Base-by-base conservation (phyloP, 2,113 vertebrate genomes). In the Neotoma lepida region DNA sequence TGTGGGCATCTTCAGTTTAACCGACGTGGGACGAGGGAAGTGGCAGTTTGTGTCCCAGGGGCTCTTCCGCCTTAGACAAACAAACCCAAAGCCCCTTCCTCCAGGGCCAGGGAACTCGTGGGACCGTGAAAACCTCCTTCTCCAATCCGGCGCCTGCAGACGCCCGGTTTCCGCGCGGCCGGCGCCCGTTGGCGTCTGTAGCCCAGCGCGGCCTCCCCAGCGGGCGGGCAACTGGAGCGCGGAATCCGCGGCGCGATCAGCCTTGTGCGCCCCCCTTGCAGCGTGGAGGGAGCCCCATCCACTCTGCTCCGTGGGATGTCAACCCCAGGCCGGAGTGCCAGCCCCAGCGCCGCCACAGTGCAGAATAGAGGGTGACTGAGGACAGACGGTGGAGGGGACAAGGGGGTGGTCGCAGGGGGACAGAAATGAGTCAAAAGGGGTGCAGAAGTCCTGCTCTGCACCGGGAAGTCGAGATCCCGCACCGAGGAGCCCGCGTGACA, bases 41-140 rank as follows among this genome's bases (percentile, higher is more conserved):
- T 14, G 90, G 88, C 96, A 85, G 94, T 95, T 96, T 90, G 94
- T 66, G 94, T 96, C 96, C 96, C 90, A 68, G 39, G 95, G 95
- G 96, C 24, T 92, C 95, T 89, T 95, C 92, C 86, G 49, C 76
- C 82, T 61, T 28, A 85, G 70, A 88, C 90, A 85, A 51, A 96
- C 95, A 95, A 54, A 80, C 86, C 13, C 94, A 71, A 49, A 22
- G 51, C 87, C 77, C 87, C 28, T 14, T 84, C 81, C 95, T 41
- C 35, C 7, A 2, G 63, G 86, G 94, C 20, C n/a, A 86, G 92
- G 80, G 95, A 85, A 64, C 81, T 88, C 86, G 33, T 68, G 92
- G 87, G 90, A 92, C 93, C 44, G 77, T 90, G 93, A 91, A 94
- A 90, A 56, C 33, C 84, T 51, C 63, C 68, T 85, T 46, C 88